These are phyloP conservation scores for Psix sp. DNA, from an alignment of 1,140 invertebrate species.

Conservation along the genomic window DNA sequence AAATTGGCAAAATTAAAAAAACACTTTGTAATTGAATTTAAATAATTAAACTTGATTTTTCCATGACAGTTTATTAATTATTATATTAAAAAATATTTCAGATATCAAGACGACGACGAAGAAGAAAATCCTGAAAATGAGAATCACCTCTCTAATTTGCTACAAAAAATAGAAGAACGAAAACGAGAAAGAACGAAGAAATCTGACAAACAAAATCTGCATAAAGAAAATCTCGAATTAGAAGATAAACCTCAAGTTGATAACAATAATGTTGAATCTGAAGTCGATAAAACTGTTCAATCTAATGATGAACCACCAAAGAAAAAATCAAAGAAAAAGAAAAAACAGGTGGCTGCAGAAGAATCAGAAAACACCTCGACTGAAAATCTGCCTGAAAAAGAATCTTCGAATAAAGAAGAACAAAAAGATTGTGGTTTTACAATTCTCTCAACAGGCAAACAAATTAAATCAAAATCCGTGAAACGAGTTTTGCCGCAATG, in stretches of 20 bases:
- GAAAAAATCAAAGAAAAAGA: no score
- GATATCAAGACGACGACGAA: conserved; percentile 75
- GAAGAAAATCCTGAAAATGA: conserved; percentile 72
- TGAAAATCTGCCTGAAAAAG: conserved; percentile 1
- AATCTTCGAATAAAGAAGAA: conserved; percentile 16
- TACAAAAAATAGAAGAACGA: conserved; percentile 79
- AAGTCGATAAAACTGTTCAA: no score
- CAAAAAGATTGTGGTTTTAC: conserved; percentile 62
- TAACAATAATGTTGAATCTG: no score
- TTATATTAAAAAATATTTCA: no score
- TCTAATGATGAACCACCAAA: no score
- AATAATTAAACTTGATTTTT: no score
- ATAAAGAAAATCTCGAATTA: conserved; percentile 52
- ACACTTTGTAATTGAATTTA: no score
- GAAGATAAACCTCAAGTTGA: conserved; percentile 13
- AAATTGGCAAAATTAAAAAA: no score
- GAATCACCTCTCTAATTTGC: conserved; percentile 78
- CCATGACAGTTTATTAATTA: no score
- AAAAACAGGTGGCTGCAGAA: no score
- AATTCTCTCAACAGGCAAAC: conserved; percentile 64
- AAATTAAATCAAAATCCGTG: conserved; percentile 74
- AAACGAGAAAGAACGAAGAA: conserved; percentile 66
- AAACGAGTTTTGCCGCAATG: conserved; percentile 89
- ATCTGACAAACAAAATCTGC: conserved; percentile 28
- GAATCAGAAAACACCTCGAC: no score